phyloP scores from a whole-genome alignment of 2,888 invertebrate species.

The Drosophila lutescens region DNA sequence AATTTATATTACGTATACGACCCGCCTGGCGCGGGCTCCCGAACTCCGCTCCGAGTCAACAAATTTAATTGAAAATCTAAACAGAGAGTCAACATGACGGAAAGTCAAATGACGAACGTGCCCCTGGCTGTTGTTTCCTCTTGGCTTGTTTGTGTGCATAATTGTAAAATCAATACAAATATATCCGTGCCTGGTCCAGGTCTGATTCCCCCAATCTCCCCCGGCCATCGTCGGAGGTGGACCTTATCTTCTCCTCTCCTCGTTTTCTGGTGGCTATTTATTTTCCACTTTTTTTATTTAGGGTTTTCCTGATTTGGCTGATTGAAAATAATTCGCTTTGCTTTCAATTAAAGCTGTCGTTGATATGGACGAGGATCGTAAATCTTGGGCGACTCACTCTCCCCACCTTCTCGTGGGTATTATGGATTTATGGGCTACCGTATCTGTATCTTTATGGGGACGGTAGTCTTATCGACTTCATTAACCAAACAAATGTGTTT shows the following conservation, averaged over 20 bases:
- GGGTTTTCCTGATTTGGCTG: conserved; percentile 52
- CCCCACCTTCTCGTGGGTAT: conserved; percentile 18
- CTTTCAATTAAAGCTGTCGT: conserved; percentile 74
- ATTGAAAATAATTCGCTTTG: conserved; percentile 77
- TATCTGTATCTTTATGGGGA: conserved; percentile 69
- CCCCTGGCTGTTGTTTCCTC: conserved; percentile 35
- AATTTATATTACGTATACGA: conserved; percentile 77
- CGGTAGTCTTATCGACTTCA: conserved; percentile 76
- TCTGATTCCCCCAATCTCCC: not conserved
- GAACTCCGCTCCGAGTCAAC: conserved; percentile 67
- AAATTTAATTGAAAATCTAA: conserved; percentile 81
- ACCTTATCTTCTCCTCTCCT: conserved; percentile 24
- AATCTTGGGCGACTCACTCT: conserved; percentile 57
- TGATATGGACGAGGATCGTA: conserved; percentile 59
- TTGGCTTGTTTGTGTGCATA: conserved; percentile 81
- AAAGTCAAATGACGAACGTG: conserved; percentile 35
- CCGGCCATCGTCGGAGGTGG: conserved; percentile 18
- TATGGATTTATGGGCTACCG: conserved; percentile 65
- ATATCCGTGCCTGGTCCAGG: conserved; percentile 71
- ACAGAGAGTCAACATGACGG: conserved; percentile 73
- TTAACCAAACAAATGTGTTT: conserved; percentile 77
- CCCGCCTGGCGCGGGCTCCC: conserved; percentile 9
- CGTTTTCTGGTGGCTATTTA: conserved; percentile 14
- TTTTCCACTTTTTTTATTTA: conserved; percentile 36
- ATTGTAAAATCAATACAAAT: conserved; percentile 85